Base-by-base conservation (phyloP, 2,888 invertebrate genomes). In the Lordiphosa fenestrarum region DNA sequence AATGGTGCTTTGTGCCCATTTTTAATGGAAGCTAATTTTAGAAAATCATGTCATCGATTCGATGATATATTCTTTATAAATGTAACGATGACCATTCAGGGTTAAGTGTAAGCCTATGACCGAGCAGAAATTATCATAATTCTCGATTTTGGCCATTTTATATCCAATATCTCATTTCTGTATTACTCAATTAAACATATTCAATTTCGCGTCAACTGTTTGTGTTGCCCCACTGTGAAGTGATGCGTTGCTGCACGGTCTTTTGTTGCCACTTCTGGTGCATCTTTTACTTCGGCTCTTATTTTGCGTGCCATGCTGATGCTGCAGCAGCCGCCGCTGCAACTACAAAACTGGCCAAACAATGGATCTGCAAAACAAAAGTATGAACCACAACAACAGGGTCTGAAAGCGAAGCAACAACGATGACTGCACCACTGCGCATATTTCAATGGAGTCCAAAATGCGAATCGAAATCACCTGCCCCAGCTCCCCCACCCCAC, bases 351-450 rank as follows among this genome's bases (percentile, higher is more conserved):
- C 63, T 66, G 44, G 58, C 15, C 52, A 53, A 84, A 84, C 78
- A 80, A 80, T 80, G 67, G 80, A 35, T 44, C 57, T 36, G 59
- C 71, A 63, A 67, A 67, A 69, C 66, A 84, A 77, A 84, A 78
- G 74, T 84, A 64, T 77, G 72, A 71, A 58, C 78, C 78, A 58
- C 82, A 71, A 66, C 71, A 62, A 60, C 53, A 72, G 19, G 51
- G 51, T 7, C 64, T 65, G 59, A 69, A 69, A 46, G 66, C 64
- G 66, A 61, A 63, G 83, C 75, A 78, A 35, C 59, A 44, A 38
- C 74, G 30, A 49, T 19, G 30, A 58, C 49, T 52, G 53, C 53
- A 53, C 51, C 53, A 53, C 50, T 49, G 53, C 52, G 62, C 66
- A 65, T 67, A 76, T 76, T 68, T 68, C 67, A 74, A 62, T 64